phyloP scores from a whole-genome alignment of 2,113 vertebrate species.

The Collichthys lucidus region DNA sequence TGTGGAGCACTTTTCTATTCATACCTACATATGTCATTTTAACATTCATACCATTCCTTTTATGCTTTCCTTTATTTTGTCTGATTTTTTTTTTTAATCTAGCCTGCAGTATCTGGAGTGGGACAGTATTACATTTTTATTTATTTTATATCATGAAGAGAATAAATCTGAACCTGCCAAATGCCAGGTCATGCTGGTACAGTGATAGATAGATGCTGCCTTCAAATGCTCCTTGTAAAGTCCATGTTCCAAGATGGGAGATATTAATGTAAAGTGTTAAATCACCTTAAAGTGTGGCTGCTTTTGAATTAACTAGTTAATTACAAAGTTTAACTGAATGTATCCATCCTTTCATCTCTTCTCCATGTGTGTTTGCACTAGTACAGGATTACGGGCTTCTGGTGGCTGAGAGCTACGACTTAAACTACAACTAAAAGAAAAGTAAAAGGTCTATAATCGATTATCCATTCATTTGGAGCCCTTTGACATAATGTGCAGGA shows the following conservation, averaged over 20 bases:
- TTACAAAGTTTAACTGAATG: neutral
- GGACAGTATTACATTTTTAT: neutral
- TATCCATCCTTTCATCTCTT: neutral
- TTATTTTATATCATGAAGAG: neutral
- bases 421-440: neutral
- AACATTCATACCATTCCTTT: neutral
- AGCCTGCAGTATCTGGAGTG: neutral
- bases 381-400: neutral
- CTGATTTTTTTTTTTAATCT: no score
- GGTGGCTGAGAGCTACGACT: neutral
- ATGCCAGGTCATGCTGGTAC: conserved; percentile 10
- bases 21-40: neutral
- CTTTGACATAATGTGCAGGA: neutral
- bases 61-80: neutral
- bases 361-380: neutral
- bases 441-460: no score
- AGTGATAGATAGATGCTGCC: conserved; percentile 5
- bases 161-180: neutral
- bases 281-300: neutral
- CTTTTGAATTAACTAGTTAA: neutral
- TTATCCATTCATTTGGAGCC: neutral
- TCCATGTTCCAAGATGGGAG: neutral
- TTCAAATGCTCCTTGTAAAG: conserved; percentile 28
- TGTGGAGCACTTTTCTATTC: neutral
- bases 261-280: neutral